Base-by-base conservation (phyloP, 2,113 vertebrate species). In the Phrynocephalus versicolor region DNA sequence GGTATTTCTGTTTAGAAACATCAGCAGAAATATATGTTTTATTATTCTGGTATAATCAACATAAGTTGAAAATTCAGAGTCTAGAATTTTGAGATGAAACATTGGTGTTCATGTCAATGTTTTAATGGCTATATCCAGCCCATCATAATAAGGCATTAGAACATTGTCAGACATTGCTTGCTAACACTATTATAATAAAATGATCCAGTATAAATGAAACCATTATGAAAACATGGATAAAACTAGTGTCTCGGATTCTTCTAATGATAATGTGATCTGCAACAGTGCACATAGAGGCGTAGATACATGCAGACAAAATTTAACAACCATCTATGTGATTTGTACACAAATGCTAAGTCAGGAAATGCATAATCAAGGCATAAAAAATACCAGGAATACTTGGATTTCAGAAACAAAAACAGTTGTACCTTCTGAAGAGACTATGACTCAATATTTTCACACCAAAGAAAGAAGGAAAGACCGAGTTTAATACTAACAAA, bases 381-480 rank as follows among this genome's bases (percentile, higher is more conserved):
- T 45, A 79, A 71, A 51, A 19, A 27, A 69, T 67, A 72, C 67
- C 55, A 89, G 74, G 35, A 79, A 65, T 85, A 78, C 85, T 33
- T 83, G 69, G 75, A 55, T 67, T 58, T 30, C 6, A 62, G 25
- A 88, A 14, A 15, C 79, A 80, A 30, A 88, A 14, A 15, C 79
- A 80, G 16, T 19, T 89, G 12, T 76, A 78, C 39, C 88, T 83
- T 89, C 82, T 85, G n/a, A 92, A 90, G 64, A 1, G 39, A 13
- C 62, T 21, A 55, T 6, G 70, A 19, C 81, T 90, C 51, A 70
- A 71, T 80, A 74, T 39, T 84, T 86, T 79, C 51, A 77, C 75
- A 87, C 77, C 35, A 76, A n/a, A 69, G 39, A 76, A 78, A 58
- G 60, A 51, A 4, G 45, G 35, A 69, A 0, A 69, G 0, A 1